phyloP scores from a whole-genome alignment of 2,113 vertebrate genomes.

The Charina bottae region DNA sequence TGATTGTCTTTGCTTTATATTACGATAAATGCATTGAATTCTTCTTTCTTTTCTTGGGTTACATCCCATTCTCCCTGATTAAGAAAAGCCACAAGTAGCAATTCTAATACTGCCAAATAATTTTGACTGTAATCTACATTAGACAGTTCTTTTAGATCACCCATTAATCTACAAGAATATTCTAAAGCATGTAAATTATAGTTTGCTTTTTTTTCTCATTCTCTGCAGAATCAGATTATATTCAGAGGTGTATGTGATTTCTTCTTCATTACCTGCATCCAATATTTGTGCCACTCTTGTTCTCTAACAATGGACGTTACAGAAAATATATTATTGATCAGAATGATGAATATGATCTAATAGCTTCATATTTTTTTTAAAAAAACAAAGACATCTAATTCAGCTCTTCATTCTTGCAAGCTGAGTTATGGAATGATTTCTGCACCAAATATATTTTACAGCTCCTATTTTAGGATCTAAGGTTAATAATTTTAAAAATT shows the following conservation, averaged over 20 bases:
- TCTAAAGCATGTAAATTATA: neutral
- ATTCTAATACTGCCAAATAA: conserved; percentile 36
- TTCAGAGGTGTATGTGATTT: conserved; percentile 3
- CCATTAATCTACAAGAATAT: neutral
- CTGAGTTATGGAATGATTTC: conserved; percentile 13
- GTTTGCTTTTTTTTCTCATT: neutral
- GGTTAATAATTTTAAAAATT: neutral
- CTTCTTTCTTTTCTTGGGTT: neutral
- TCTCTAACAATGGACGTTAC: neutral
- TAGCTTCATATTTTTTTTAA: conserved; percentile 35
- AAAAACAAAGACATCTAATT: neutral
- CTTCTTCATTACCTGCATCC: neutral
- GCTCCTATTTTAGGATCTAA: neutral
- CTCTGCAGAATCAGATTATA: conserved; percentile 43
- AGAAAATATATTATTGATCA: conserved; percentile 7
- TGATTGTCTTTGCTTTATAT: neutral
- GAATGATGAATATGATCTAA: neutral
- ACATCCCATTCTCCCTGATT: conserved; percentile 23
- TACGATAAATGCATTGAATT: neutral
- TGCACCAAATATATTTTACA: neutral
- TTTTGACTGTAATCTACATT: neutral
- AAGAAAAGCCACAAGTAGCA: conserved; percentile 68
- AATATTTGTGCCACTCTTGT: neutral
- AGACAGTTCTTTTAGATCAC: neutral
- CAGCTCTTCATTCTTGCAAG: conserved; percentile 6